Percentiles rank a stretch among this genome's conserved stretches.
Evolutionary conservation across 1,140 invertebrate genomes (phyloP).

Genomic region (Bombus sibiricus): DNA sequence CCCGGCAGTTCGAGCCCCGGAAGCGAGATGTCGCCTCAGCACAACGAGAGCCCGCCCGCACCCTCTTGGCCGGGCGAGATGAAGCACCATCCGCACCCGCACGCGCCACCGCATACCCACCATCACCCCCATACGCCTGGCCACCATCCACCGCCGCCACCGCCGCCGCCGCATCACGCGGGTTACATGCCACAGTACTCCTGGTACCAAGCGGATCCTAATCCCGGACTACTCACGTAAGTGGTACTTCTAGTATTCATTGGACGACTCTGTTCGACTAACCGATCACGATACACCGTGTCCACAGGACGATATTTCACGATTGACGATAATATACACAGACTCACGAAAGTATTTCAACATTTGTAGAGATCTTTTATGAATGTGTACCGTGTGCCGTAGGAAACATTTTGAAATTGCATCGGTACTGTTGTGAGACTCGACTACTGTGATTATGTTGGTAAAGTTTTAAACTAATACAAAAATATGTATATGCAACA

Average conservation of each 20-base stretch:
- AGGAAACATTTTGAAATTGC: too few relatives aligned
- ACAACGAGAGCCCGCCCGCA: conserved; percentile 84
- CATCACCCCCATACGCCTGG: conserved; percentile 85
- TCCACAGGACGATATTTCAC: not conserved
- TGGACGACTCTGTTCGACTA: not conserved
- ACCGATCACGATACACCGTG: not conserved
- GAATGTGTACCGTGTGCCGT: too few relatives aligned
- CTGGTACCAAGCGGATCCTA: conserved; percentile 89
- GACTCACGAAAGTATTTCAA: too few relatives aligned
- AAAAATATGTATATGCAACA: too few relatives aligned
- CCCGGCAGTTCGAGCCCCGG: conserved; percentile 84
- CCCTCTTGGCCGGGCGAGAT: conserved; percentile 88
- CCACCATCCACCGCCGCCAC: conserved; percentile 84
- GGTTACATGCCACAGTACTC: conserved; percentile 90
- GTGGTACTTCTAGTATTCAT: conserved; percentile 70
- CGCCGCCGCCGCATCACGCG: conserved; percentile 80
- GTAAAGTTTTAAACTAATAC: too few relatives aligned
- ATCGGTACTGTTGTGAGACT: too few relatives aligned
- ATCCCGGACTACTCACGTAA: conserved; percentile 89
- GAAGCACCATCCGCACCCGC: conserved; percentile 86
- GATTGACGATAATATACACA: not conserved
- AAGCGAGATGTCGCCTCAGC: conserved; percentile 84
- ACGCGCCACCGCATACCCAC: conserved; percentile 84
- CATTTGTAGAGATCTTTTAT: too few relatives aligned
- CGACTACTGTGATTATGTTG: too few relatives aligned